These are phyloP conservation scores for Drosophila austrosaltans DNA, from an alignment of 2,888 invertebrate species.

Conservation along the genomic window DNA sequence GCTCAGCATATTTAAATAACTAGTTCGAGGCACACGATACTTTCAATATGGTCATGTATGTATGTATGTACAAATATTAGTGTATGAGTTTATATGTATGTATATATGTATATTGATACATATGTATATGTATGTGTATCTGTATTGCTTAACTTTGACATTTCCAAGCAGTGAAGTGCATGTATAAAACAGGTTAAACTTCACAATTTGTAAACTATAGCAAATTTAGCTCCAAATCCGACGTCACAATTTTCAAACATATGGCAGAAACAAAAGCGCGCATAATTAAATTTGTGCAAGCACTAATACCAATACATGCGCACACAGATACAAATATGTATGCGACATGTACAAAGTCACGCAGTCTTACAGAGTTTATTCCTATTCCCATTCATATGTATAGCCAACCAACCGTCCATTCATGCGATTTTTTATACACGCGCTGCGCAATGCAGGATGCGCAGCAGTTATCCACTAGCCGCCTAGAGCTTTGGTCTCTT, in stretches of 20 bases:
- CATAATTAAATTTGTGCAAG: conserved; percentile 69
- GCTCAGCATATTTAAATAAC: conserved; percentile 76
- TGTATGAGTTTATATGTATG: conserved; percentile 36
- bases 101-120: conserved; percentile 10
- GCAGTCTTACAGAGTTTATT: neutral
- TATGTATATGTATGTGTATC: conserved; percentile 11
- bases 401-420: conserved; percentile 54
- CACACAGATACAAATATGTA: neutral
- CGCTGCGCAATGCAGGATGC: conserved; percentile 78
- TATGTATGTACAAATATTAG: neutral
- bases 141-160: conserved; percentile 76
- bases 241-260: conserved; percentile 68
- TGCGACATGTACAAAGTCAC: conserved; percentile 19
- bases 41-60: conserved; percentile 64
- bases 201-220: conserved; percentile 54
- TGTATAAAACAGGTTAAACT: conserved; percentile 74
- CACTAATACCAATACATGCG: conserved; percentile 16
- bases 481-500: conserved; percentile 42
- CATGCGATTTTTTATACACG: conserved; percentile 69
- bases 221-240: conserved; percentile 62
- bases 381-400: conserved; percentile 60
- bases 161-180: conserved; percentile 68
- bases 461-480: conserved; percentile 54
- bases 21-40: conserved; percentile 74
- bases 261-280: conserved; percentile 68